Base-by-base conservation (phyloP, 2,113 vertebrate genomes). In the Aegotheles bennettii region DNA sequence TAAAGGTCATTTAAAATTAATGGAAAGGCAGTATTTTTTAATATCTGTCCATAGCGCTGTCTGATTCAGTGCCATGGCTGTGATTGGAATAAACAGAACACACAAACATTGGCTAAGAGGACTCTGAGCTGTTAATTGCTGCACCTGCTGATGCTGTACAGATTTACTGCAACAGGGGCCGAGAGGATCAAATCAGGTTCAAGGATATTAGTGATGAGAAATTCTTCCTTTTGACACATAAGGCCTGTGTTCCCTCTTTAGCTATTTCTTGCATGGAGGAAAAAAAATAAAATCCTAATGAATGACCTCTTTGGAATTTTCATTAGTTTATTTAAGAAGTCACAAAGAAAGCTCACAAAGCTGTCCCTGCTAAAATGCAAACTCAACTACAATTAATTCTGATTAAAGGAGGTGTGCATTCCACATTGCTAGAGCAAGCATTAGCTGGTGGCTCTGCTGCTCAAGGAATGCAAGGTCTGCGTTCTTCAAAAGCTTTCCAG, bases 181-280 rank as follows among this genome's bases (percentile, higher is more conserved):
- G 53, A 91, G 84, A 92, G 86, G 95, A 95, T 94, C 89, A 96
- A 92, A 81, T 91, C 95, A 96, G 96, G 98, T 98, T 99, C 99
- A 99, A 98, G 98, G 98, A 98, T 97, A 98, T 94, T 90, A 71
- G 91, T 97, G 98, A 98, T 98, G 97, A 99, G 96, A 98, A 98
- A 99, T 98, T 97, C 95, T 98, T 98, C 95, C 96, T 98, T 97
- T 97, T 96, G 97, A 97, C 94, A 97, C 85, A 90, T 96, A 98
- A 98, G 97, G 94, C 95, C 97, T 98, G 86, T 87, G 69, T 69
- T 70, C 51, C 60, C 90, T 96, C 90, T 88, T 67, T n/a, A 6
- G 77, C 61, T 84, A 2, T 90, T 96, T 97, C 65, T 90, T 77
- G 8, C 18, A 20, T 3, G 11, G 25, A 8, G 26, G 25, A 84